A percentile compares a stretch with the other conserved stretches of the same genome.
Evolutionary conservation across 2,888 invertebrate genomes (phyloP).

Genomic region (Abrostola tripartita): DNA sequence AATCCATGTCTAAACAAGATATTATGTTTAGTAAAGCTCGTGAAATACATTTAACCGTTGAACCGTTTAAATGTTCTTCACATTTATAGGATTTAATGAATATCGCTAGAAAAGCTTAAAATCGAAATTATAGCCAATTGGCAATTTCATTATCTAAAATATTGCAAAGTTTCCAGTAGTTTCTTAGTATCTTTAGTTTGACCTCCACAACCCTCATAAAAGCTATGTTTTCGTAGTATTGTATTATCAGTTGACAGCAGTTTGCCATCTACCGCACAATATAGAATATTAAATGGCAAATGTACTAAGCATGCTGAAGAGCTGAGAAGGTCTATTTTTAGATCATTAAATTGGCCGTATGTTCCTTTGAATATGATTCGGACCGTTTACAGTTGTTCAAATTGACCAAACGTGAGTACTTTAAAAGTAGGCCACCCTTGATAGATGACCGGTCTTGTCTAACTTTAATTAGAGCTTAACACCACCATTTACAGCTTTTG

Average conservation of each 20-base stretch:
- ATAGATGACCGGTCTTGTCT: conserved; percentile 59
- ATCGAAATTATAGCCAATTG: no score
- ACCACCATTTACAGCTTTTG: conserved; percentile 45
- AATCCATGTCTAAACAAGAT: no score
- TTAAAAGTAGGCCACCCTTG: conserved; percentile 62
- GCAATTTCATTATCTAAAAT: neutral
- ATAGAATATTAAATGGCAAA: neutral
- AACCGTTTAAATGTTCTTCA: no score
- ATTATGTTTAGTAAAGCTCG: no score
- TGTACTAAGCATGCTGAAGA: conserved; percentile 13
- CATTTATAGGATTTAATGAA: no score
- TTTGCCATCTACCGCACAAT: neutral
- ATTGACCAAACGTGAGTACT: conserved; percentile 29
- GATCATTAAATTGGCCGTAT: conserved; percentile 35
- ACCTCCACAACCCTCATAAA: conserved; percentile 5
- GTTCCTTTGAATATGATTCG: conserved; percentile 38
- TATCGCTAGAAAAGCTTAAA: no score
- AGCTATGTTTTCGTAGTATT: neutral
- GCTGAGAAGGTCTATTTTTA: conserved; percentile 37
- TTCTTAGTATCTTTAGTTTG: neutral
- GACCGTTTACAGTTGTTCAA: conserved; percentile 36
- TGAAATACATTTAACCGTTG: no score
- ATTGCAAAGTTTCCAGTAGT: neutral
- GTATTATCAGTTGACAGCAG: conserved; percentile 3
- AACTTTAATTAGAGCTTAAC: conserved; percentile 54